Conservation (phyloP, 2,888 invertebrate species). For the Phaedon cochleariae region DNA sequence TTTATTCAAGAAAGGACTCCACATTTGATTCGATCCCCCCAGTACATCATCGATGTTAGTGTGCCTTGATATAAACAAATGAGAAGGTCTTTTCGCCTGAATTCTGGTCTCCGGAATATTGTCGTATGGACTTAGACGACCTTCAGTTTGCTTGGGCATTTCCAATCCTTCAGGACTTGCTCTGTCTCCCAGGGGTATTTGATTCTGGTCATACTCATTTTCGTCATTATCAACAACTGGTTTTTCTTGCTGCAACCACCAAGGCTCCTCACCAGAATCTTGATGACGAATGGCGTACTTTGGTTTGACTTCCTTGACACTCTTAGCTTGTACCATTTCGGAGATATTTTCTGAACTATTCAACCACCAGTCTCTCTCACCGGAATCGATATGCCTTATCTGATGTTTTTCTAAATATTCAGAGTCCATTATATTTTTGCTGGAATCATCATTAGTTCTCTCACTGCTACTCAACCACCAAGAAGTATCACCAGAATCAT, state of each 20-base stretch:
- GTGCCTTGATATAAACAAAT: constrained; percentile 81
- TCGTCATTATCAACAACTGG: constrained; percentile 64
- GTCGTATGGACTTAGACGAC: constrained; percentile 76
- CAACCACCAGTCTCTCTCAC: constrained; percentile 76
- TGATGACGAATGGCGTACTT: constrained; percentile 61
- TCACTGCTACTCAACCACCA: constrained; percentile 49
- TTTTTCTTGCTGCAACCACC: constrained; percentile 69
- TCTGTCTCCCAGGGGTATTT: constrained; percentile 74
- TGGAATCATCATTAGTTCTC: constrained; percentile 38
- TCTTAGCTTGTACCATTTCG: constrained; percentile 46
- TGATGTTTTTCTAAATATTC: constrained; percentile 66
- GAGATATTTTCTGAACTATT: constrained; percentile 63
- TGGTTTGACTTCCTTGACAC: constrained; percentile 35
- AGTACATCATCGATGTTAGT: constrained; percentile 91
- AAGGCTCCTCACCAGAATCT: constrained; percentile 65
- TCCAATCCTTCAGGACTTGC: constrained; percentile 83
- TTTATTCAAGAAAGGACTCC: constrained; percentile 73
- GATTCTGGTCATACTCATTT: constrained; percentile 54
- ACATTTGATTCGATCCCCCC: constrained; percentile 69
- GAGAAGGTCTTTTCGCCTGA: constrained; percentile 54
- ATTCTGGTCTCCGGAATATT: constrained; percentile 64
- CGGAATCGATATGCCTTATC: constrained; percentile 73
- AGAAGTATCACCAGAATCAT: constrained; percentile 48
- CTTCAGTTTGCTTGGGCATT: constrained; percentile 58
- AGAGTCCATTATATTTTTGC: constrained; percentile 61